These are phyloP conservation scores for Oncorhynchus masou DNA, from an alignment of 2,113 vertebrate species.

Conservation along the genomic window DNA sequence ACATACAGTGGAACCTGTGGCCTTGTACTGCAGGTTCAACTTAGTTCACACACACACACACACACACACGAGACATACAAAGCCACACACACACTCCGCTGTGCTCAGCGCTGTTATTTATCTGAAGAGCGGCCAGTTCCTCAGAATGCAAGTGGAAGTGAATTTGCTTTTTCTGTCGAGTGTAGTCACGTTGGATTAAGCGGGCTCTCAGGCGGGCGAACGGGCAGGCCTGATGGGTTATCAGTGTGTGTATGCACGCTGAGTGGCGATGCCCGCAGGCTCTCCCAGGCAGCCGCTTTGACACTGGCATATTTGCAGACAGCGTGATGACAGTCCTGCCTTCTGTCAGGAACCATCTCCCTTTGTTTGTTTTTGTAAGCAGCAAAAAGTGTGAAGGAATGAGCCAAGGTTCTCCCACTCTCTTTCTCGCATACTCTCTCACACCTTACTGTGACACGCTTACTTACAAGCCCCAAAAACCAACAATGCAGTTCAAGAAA, in stretches of 20 bases:
- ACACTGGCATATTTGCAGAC: constrained; percentile 63
- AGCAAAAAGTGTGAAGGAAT: neutral
- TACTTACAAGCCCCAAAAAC: too few species aligned
- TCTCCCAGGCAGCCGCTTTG: constrained; percentile 37
- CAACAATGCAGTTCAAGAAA: too few species aligned
- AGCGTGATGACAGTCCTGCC: constrained; percentile 54
- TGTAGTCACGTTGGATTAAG: constrained; percentile 77
- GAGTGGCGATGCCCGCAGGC: constrained; percentile 62
- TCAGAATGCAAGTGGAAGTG: constrained; percentile 75
- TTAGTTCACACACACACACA: neutral
- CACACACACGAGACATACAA: constrained; percentile 10
- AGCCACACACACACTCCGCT: constrained; percentile 33
- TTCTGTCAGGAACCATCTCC: constrained; percentile 63
- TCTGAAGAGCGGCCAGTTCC: constrained; percentile 71
- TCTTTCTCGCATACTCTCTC: neutral
- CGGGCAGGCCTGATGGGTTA: constrained; percentile 62
- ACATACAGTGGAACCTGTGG: too few species aligned
- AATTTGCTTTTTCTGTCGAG: constrained; percentile 77
- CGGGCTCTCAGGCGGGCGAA: constrained; percentile 62
- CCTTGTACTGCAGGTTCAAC: neutral
- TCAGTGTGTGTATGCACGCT: constrained; percentile 6
- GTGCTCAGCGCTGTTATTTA: constrained; percentile 71
- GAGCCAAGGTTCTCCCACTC: neutral
- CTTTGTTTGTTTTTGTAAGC: constrained; percentile 13
- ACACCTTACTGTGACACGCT: too few species aligned